These are phyloP conservation scores for Jordanella pulchra DNA, from an alignment of 2,797 vertebrate genomes.

Conservation along the genomic window DNA sequence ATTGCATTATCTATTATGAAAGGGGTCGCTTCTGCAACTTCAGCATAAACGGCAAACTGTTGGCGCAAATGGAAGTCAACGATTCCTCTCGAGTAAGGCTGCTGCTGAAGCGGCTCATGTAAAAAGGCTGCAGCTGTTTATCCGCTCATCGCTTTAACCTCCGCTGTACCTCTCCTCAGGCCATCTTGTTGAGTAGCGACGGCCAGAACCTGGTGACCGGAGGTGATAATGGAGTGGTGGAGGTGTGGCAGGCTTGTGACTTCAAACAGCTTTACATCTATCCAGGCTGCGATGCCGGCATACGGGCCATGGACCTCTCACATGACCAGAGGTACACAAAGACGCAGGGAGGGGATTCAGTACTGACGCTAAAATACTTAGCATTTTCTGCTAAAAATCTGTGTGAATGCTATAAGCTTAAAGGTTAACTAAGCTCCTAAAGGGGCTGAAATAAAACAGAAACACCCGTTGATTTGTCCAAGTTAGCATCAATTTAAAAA, in stretches of 20 bases:
- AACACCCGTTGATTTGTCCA: neutral
- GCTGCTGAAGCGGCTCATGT: neutral
- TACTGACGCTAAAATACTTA: neutral
- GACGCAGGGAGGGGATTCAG: conserved; percentile 9
- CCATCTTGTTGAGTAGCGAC: conserved; percentile 95
- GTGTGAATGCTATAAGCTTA: neutral
- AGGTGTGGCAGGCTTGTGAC: conserved; percentile 99
- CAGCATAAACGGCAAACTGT: conserved; percentile 98
- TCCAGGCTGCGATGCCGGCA: conserved; percentile 97
- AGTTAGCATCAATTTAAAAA: neutral
- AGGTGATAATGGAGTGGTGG: conserved; percentile 96
- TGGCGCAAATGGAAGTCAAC: conserved; percentile 98
- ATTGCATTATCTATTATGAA: conserved; percentile 99
- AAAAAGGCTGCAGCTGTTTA: neutral
- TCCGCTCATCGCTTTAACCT: neutral
- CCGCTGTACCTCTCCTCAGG: conserved; percentile 72
- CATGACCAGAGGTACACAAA: conserved; percentile 95
- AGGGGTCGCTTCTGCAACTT: conserved; percentile 98
- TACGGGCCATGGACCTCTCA: conserved; percentile 97
- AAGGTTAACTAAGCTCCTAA: neutral
- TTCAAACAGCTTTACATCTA: conserved; percentile 99
- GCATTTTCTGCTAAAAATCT: too few relatives aligned
- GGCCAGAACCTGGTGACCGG: conserved; percentile 98
- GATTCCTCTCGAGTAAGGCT: conserved; percentile 91
- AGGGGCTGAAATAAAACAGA: neutral